These are phyloP conservation scores for Archegozetes longisetosus DNA, from an alignment of 1,140 invertebrate genomes.

Conservation along the genomic window DNA sequence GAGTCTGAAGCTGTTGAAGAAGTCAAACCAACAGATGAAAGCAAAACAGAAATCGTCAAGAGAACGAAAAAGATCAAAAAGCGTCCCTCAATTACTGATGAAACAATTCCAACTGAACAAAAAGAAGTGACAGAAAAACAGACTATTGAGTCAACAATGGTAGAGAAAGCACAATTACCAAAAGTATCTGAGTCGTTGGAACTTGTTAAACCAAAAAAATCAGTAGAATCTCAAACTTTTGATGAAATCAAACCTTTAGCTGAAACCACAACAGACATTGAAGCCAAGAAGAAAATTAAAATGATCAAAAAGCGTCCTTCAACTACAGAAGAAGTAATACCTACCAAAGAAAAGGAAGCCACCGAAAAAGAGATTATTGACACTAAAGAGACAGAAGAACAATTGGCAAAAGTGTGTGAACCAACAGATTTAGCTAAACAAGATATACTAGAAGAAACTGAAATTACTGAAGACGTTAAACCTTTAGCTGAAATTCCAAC, in stretches of 20 bases:
- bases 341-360: slow-evolving; percentile 6
- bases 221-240: slow-evolving; percentile 6
- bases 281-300: neutral
- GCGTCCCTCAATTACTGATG: too few species aligned
- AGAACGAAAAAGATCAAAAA: slow-evolving; percentile 3
- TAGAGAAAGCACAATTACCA: neutral
- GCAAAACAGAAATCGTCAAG: neutral
- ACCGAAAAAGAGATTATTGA: neutral
- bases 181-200: neutral
- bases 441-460: too few species aligned
- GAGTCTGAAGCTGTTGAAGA: neutral
- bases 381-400: too few species aligned
- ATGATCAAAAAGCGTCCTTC: neutral
- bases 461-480: too few species aligned
- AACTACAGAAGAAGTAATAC: neutral
- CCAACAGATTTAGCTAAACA: too few species aligned
- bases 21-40: neutral
- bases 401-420: too few species aligned
- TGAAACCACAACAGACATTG: neutral
- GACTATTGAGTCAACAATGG: too few species aligned
- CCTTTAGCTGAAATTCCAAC: too few species aligned
- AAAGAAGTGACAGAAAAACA: too few species aligned
- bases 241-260: neutral
- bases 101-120: too few species aligned
- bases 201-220: neutral